Percentiles rank a stretch among this genome's conserved stretches.
Evolutionary conservation across 2,888 invertebrate genomes (phyloP).

Genomic region (Chrysotoxum bicinctum): DNA sequence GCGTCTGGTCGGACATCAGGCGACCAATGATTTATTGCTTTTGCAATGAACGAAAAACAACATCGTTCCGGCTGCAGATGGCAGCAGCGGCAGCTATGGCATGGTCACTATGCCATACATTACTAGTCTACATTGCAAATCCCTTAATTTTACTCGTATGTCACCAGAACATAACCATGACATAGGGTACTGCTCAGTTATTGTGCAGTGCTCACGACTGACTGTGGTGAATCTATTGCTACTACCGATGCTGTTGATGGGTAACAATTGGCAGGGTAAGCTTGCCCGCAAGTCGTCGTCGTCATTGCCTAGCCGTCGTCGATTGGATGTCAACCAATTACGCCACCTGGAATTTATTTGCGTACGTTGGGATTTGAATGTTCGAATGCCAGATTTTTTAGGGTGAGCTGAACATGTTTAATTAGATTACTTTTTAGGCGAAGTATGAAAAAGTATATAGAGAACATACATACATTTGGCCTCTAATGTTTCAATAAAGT

Average conservation of each 20-base stretch:
- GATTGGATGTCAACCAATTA: constrained; percentile 64
- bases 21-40: constrained; percentile 69
- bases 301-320: not conserved
- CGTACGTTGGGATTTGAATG: not conserved
- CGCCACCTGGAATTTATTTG: constrained; percentile 52
- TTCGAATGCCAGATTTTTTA: not conserved
- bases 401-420: not conserved
- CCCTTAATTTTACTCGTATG: constrained; percentile 41
- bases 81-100: not conserved
- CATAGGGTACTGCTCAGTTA: constrained; percentile 33
- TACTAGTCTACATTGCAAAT: not conserved
- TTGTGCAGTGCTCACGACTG: not conserved
- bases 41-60: constrained; percentile 65
- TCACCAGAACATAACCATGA: constrained; percentile 58
- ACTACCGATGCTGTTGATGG: constrained; percentile 29
- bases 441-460: not conserved
- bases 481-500: not conserved
- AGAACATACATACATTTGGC: not conserved
- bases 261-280: constrained; percentile 50
- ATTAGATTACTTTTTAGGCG: not conserved
- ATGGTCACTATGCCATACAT: not conserved
- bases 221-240: constrained; percentile 42
- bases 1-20: constrained; percentile 73
- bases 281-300: constrained; percentile 36
- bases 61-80: constrained; percentile 42